Evolutionary conservation across 2,797 vertebrate species (phyloP).

Genomic region (Muscicapa comitata): DNA sequence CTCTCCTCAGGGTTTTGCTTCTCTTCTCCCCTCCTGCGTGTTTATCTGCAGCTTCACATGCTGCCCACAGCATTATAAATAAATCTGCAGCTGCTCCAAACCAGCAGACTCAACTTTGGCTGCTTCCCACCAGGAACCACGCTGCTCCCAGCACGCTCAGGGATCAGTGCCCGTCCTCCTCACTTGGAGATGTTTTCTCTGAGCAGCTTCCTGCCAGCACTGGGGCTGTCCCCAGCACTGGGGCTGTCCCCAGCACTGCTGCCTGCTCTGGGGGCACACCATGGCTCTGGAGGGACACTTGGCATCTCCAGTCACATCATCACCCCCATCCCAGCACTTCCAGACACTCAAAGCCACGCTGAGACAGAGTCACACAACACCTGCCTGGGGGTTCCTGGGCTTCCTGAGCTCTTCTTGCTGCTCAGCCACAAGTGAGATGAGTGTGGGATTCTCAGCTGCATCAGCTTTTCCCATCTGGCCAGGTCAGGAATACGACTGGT

Average conservation of each 20-base stretch:
- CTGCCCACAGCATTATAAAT: not conserved
- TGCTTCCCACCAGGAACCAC: not conserved
- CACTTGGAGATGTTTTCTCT: not conserved
- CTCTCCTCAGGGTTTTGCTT: not conserved
- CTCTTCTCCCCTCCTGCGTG: not conserved
- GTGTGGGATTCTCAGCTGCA: not conserved
- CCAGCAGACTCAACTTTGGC: not conserved
- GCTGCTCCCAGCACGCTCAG: not conserved
- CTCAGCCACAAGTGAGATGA: not conserved
- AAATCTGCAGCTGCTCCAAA: constrained; percentile 10
- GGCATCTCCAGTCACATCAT: not conserved
- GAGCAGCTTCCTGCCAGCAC: not conserved
- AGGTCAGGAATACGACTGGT: not conserved
- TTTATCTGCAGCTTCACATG: constrained; percentile 42
- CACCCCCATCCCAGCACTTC: not conserved
- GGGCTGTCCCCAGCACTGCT: rapidly evolving
- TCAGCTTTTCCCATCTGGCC: not conserved
- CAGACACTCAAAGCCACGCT: not conserved
- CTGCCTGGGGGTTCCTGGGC: rapidly evolving
- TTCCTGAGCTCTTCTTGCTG: not conserved
- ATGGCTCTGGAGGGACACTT: not conserved
- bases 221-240: rapidly evolving
- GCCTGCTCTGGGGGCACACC: rapidly evolving
- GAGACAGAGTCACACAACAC: rapidly evolving
- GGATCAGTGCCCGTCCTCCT: not conserved